Percentiles rank a stretch among this genome's conserved stretches.
Evolutionary conservation across 2,888 invertebrate genomes (phyloP).

Genomic region (Thecophora atra): DNA sequence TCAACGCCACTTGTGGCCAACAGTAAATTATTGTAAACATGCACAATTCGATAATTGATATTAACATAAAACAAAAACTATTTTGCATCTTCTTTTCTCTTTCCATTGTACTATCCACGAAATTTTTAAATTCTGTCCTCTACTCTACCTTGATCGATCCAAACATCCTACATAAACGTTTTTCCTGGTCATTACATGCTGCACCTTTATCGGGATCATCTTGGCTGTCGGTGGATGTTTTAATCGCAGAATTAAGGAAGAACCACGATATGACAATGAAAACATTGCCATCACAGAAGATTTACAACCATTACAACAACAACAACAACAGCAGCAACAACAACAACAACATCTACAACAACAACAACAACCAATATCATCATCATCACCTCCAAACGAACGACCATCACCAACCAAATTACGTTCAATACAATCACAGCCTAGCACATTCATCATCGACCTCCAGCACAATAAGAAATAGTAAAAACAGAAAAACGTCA

Average conservation of each 20-base stretch:
- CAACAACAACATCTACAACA: constrained; percentile 42
- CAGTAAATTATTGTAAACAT: constrained; percentile 68
- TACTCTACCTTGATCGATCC: constrained; percentile 27
- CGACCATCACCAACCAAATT: constrained; percentile 54
- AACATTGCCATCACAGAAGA: constrained; percentile 41
- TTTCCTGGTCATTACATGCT: constrained; percentile 31
- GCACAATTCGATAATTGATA: constrained; percentile 66
- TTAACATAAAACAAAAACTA: constrained; percentile 67
- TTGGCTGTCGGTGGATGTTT: background rate
- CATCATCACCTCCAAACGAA: constrained; percentile 46
- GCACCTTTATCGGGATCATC: constrained; percentile 24
- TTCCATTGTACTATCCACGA: constrained; percentile 46
- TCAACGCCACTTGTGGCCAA: constrained; percentile 67
- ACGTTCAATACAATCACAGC: constrained; percentile 56
- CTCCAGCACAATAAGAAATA: constrained; percentile 57
- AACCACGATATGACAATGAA: constrained; percentile 44
- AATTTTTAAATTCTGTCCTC: constrained; percentile 33
- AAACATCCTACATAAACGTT: constrained; percentile 34
- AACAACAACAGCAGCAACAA: constrained; percentile 42
- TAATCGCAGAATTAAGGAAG: constrained; percentile 44
- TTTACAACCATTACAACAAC: constrained; percentile 43
- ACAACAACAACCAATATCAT: constrained; percentile 44
- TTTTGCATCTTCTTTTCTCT: constrained; percentile 62
- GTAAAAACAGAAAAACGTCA: constrained; percentile 53
- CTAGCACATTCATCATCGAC: constrained; percentile 60